Evolutionary conservation across 2,888 invertebrate genomes (phyloP), one percentile per base, ranked within the genome.

Genomic region (Noctua comes): DNA sequence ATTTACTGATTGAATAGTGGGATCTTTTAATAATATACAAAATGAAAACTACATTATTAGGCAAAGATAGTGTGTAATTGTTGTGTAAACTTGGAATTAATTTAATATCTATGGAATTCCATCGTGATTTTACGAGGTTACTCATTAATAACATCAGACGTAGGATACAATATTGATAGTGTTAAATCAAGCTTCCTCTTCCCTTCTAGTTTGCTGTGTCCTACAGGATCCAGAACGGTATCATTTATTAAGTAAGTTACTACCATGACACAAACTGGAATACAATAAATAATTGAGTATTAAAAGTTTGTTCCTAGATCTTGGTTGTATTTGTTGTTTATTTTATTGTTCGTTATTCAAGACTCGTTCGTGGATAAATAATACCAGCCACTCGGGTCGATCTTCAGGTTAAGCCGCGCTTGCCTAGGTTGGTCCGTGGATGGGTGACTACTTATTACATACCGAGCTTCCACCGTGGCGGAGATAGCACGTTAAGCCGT

Each of bases 1-100:
- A 84, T 87, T 86, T 73, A 73, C 82, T 83, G 88, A 91, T 90
- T 88, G 88, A 88, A 90, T 87, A 73, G 78, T 77, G 65, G 68
- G 80, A 76, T 83, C 81, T 86, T 11, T 21, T 18, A 31, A 10
- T 21, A 36, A 62, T 18, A 10, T 31, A 18, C 10, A 21, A 64
- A 64, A 64, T 36, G 36, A 21, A 21, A 64, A 36, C 10, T 21
- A 27, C 10, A 64, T 62, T 31, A 8, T 31, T 31, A 62, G 21
- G 31, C 31, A 31, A 31, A 36, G 62, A 10, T 62, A 31, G 18
- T 31, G 21, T 21, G 7, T 62, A 1, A 40, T 40, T 40, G 40
- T 40, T 40, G 40, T 40, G 40, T 40, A 40, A 40, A 40, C 0
- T 40, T 40, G 40, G 8, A 36, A 36, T 21, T 27, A 27, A 27